phyloP scores from a whole-genome alignment of 1,140 invertebrate species.

The Sweltsa coloradensis region DNA sequence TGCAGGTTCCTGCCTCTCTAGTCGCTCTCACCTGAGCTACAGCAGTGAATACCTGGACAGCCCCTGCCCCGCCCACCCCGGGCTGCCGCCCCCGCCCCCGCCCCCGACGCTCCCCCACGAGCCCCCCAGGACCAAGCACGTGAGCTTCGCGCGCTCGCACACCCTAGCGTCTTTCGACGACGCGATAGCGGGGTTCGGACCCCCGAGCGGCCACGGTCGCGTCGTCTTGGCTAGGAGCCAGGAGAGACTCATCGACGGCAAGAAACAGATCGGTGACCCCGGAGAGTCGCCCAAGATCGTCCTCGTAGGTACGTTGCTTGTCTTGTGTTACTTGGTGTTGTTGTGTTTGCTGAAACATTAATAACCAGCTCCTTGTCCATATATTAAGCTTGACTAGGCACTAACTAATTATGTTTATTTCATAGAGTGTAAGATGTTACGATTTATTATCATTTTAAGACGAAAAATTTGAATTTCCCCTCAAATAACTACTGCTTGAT shows the following conservation, averaged over 20 bases:
- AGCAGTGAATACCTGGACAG: slow-evolving; percentile 27
- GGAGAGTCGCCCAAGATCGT: slow-evolving; percentile 21
- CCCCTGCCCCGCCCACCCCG: slow-evolving; percentile 38
- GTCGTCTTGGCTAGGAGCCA: slow-evolving; percentile 41
- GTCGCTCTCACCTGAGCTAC: slow-evolving; percentile 26
- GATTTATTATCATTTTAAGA: too few species aligned
- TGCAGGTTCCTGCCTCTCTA: too few species aligned
- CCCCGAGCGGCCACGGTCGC: slow-evolving; percentile 32
- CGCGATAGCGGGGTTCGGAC: slow-evolving; percentile 35
- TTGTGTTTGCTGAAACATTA: too few species aligned
- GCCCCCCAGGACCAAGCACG: slow-evolving; percentile 41
- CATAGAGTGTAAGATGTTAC: too few species aligned
- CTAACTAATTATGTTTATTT: too few species aligned
- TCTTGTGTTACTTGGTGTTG: too few species aligned
- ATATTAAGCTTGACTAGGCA: too few species aligned
- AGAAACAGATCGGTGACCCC: slow-evolving; percentile 30
- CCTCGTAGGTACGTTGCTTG: slow-evolving; percentile 29
- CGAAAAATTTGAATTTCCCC: too few species aligned
- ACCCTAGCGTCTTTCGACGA: slow-evolving; percentile 71
- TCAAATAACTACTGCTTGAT: too few species aligned
- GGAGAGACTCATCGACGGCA: slow-evolving; percentile 52
- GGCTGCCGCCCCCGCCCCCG: slow-evolving; percentile 38
- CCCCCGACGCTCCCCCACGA: slow-evolving; percentile 29
- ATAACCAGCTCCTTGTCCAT: too few species aligned
- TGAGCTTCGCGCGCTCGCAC: slow-evolving; percentile 78